Evolutionary conservation across 2,888 invertebrate species (phyloP), one percentile per base, ranked within the genome.

Genomic region (Cerceris ruficornis): DNA sequence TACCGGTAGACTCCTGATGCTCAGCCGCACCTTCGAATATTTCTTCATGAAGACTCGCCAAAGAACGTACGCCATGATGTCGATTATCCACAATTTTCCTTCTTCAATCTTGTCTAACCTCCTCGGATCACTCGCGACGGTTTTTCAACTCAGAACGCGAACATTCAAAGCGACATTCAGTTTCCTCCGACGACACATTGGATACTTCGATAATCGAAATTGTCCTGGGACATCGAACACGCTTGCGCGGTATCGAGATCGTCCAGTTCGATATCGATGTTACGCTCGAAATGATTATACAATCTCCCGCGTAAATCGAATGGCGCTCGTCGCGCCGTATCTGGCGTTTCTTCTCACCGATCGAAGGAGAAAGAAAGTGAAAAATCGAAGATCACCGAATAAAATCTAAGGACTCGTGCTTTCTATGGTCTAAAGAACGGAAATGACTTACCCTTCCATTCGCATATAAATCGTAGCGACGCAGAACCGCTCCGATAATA

Each of bases 11-110:
- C 89, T 91, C 80, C 90, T 90, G 81, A 94, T 92, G 87, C 94
- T 94, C 68, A 94, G 89, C 70, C 94, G 92, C 82, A 94, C 94
- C 91, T 93, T 94, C 84, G 94, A 93, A 89, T 94, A 94, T 88
- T 94, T 94, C 90, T 94, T 94, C 93, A 94, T 94, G 77, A 94
- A 92, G 81, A 94, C 94, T 86, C 94, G 93, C 94, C 94, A 94
- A 80, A 94, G 92, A 77, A 94, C 94, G 91, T 94, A 94, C 84
- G 94, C 94, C 94, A 94, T 94, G 86, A 82, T 85, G 84, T 72
- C 65, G 54, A 77, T 74, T 73, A 64, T 77, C 77, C 68, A 28
- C 15, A 15, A 43, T 50, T 68, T 57, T 46, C 55, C 11, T 50
- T 52, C 42, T 6, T 11, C 17, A 13, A 13, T 49, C 43, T 46